phyloP scores from a whole-genome alignment of 1,140 invertebrate species.

The Ganaspis sp. region DNA sequence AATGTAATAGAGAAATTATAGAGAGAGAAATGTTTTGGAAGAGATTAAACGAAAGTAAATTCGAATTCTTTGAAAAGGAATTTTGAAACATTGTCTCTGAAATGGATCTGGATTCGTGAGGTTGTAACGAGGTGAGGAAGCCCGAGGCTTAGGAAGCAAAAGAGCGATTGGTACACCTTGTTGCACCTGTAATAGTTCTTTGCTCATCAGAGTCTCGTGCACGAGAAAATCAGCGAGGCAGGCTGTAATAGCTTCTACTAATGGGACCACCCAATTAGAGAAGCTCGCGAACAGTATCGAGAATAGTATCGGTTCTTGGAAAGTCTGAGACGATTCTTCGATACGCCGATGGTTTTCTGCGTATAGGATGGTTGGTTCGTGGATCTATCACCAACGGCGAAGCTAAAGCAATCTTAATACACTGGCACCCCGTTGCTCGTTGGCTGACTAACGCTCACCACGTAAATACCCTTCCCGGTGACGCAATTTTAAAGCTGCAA shows the following conservation, averaged over 20 bases:
- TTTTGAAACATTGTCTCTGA: too few relatives aligned
- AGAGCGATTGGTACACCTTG: conserved; percentile 14
- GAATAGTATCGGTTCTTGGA: background rate
- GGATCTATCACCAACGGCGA: conserved; percentile 19
- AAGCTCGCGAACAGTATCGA: conserved; percentile 22
- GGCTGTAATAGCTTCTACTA: conserved; percentile 8
- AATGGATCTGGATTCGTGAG: background rate
- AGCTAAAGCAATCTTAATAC: conserved; percentile 22
- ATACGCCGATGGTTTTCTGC: conserved; percentile 19
- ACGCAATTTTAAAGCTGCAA: conserved; percentile 1
- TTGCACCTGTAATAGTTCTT: conserved; percentile 26
- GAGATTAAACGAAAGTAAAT: too few relatives aligned
- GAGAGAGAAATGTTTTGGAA: too few relatives aligned
- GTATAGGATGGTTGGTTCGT: background rate
- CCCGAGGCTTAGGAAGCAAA: background rate
- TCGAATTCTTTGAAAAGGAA: too few relatives aligned
- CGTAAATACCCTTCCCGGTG: background rate
- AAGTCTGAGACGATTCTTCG: conserved; percentile 27
- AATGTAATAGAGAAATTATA: too few relatives aligned
- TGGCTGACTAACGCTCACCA: background rate
- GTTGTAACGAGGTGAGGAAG: background rate
- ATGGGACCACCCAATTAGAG: conserved; percentile 29
- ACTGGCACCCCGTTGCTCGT: conserved; percentile 5
- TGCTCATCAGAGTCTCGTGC: background rate
- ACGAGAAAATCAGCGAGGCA: conserved; percentile 1